These are phyloP conservation scores for Ypsolopha scabrella DNA, from an alignment of 2,888 invertebrate genomes.

Conservation along the genomic window DNA sequence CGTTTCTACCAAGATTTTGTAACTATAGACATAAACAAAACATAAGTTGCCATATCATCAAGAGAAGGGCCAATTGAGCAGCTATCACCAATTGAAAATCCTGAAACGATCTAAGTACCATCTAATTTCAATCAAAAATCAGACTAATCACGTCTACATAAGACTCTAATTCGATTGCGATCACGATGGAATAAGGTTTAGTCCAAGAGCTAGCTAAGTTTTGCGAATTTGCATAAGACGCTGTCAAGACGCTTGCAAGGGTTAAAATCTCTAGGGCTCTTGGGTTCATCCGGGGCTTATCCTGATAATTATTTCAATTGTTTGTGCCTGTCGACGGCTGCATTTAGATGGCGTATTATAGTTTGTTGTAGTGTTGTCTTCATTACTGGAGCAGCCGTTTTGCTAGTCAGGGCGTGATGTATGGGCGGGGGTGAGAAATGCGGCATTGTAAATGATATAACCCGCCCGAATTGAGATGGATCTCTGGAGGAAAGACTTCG, in stretches of 20 bases:
- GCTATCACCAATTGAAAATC: constrained; percentile 30
- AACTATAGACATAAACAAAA: constrained; percentile 24
- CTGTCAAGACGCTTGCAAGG: constrained; percentile 59
- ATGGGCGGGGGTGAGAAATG: constrained; percentile 24
- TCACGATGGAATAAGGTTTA: constrained; percentile 11
- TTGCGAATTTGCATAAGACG: constrained; percentile 66
- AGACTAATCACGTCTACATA: constrained; percentile 6
- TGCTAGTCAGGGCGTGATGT: constrained; percentile 49
- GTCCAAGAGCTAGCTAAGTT: constrained; percentile 32
- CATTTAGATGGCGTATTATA: constrained; percentile 69
- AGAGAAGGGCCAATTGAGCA: constrained; percentile 55
- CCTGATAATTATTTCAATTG: constrained; percentile 71
- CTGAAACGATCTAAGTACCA: constrained; percentile 17
- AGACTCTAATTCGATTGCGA: not conserved
- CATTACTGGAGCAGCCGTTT: constrained; percentile 36
- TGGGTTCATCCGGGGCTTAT: constrained; percentile 59
- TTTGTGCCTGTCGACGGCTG: constrained; percentile 67
- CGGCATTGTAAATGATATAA: constrained; percentile 2
- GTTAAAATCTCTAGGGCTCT: constrained; percentile 63
- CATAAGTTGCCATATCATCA: constrained; percentile 45
- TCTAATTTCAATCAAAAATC: constrained; percentile 9
- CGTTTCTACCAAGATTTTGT: too few species aligned
- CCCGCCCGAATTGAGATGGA: constrained; percentile 34
- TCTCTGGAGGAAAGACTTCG: constrained; percentile 24
- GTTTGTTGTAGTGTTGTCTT: constrained; percentile 60